These are phyloP conservation scores for Steatornis caripensis DNA, from an alignment of 2,113 vertebrate genomes.

Conservation along the genomic window DNA sequence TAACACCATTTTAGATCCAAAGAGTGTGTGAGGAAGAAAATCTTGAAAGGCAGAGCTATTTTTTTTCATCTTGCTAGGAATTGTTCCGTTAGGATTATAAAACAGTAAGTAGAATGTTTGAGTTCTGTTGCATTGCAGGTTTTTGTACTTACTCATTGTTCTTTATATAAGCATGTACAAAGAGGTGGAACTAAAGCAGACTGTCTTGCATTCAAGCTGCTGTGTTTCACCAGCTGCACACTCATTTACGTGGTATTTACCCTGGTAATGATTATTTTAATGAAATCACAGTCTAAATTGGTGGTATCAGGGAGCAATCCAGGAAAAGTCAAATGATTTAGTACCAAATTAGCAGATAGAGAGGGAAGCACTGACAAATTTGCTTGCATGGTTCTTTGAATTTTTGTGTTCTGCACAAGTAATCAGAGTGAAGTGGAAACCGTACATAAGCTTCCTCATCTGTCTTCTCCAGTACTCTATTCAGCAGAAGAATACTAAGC, in stretches of 20 bases:
- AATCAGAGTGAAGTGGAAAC: background rate
- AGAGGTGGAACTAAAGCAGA: background rate
- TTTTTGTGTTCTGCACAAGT: background rate
- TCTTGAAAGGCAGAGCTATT: background rate
- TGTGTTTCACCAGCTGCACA: background rate
- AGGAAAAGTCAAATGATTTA: background rate
- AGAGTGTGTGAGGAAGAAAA: background rate
- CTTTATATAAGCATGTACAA: background rate
- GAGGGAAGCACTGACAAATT: background rate
- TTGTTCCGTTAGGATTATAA: background rate
- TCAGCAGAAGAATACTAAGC: background rate
- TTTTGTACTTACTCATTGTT: constrained; percentile 25
- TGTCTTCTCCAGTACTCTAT: background rate
- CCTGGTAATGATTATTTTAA: constrained; percentile 24
- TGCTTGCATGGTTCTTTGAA: background rate
- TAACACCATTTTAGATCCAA: background rate
- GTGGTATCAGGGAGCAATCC: background rate
- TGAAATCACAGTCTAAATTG: constrained; percentile 22
- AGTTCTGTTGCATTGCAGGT: background rate
- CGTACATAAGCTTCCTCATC: background rate
- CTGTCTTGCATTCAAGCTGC: background rate
- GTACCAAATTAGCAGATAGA: background rate
- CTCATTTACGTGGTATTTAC: background rate
- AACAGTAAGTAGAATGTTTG: background rate
- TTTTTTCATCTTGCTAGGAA: background rate